phyloP scores from a whole-genome alignment of 2,797 vertebrate genomes.

The Mus caroli region DNA sequence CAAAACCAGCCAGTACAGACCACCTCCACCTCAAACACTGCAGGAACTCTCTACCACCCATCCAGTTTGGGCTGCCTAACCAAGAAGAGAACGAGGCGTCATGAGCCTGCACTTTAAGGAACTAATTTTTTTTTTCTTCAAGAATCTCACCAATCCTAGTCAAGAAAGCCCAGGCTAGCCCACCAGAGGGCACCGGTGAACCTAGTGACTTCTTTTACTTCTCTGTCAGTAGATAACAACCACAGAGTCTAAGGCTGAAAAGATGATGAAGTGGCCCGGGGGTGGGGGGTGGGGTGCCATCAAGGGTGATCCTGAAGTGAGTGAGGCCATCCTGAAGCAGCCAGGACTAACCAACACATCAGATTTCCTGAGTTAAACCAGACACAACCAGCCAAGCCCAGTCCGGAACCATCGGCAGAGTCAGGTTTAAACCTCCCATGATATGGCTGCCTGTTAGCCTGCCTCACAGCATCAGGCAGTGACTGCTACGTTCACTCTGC shows the following conservation, averaged over 20 bases:
- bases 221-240: neutral
- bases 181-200: neutral
- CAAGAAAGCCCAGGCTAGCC: neutral
- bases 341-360: neutral
- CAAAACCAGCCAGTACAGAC: neutral
- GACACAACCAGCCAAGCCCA: neutral
- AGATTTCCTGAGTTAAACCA: neutral
- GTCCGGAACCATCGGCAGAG: neutral
- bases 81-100: accelerated
- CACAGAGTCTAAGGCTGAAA: neutral
- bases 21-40: neutral
- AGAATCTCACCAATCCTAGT: neutral
- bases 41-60: neutral
- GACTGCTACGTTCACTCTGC: no score
- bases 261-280: neutral
- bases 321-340: neutral
- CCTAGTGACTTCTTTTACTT: neutral
- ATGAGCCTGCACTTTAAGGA: neutral
- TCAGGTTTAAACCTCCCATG: neutral
- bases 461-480: neutral
- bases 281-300: neutral
- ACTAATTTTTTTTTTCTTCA: neutral
- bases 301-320: no score
- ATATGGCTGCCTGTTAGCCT: neutral
- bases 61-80: neutral